Conservation (phyloP, 2,888 invertebrate species). For the Lepidochrysops patricia region DNA sequence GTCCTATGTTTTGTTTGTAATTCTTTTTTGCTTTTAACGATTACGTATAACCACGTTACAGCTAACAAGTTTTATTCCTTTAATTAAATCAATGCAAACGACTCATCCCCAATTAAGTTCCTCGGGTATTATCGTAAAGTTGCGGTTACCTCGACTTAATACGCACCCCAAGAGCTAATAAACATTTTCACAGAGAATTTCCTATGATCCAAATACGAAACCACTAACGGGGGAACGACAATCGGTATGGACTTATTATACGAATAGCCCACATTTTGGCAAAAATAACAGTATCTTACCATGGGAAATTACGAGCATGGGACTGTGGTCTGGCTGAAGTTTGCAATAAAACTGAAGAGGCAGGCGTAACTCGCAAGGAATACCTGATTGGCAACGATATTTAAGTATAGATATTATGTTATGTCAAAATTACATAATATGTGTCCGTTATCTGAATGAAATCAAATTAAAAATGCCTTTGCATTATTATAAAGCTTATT, state of each 20-base stretch:
- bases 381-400: constrained; percentile 40
- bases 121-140: neutral
- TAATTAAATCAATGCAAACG: neutral
- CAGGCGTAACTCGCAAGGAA: constrained; percentile 26
- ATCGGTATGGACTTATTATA: constrained; percentile 65
- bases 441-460: too few species aligned
- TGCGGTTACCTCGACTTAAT: constrained; percentile 4
- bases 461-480: too few species aligned
- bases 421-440: too few species aligned
- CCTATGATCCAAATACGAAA: constrained; percentile 2
- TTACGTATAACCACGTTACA: neutral
- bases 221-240: constrained; percentile 33
- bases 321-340: neutral
- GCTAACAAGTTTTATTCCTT: neutral
- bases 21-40: neutral
- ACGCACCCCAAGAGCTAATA: neutral
- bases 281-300: constrained; percentile 20
- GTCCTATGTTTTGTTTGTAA: neutral
- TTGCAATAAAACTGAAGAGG: constrained; percentile 14
- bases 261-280: constrained; percentile 58
- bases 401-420: too few species aligned
- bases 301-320: constrained; percentile 13
- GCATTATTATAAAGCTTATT: too few species aligned
- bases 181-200: neutral
- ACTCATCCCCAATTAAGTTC: neutral